Evolutionary conservation across 1,140 invertebrate species (phyloP), one percentile per base, ranked within the genome.

Genomic region (Medauroidea extradentata): DNA sequence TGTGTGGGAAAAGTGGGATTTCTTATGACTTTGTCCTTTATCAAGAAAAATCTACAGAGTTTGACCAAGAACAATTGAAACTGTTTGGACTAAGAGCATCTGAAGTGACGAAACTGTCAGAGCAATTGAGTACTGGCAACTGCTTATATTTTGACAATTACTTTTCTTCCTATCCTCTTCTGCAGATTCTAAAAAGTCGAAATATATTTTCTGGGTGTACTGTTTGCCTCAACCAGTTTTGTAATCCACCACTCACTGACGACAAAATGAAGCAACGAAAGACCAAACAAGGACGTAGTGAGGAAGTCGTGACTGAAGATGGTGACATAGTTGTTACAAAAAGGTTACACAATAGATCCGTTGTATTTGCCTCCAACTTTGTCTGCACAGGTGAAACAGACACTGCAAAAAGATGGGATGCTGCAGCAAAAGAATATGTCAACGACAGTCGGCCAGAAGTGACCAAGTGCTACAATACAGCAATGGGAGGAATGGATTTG

Each of bases 361-460:
- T 71, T 54, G 54, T 67, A 63, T 29, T 76, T 24, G 71, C 68
- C 54, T 76, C 73, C 38, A 76, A 76, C 69, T 76, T 72, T 68
- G 53, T 74, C 63, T 73, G 74, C 39, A 71, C 65, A 50, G 70
- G 70, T 53, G 56, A 68, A 65, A 65, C 39, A 67, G 69, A 73
- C 68, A 62, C 61, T 64, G 66, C 62, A 61, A 69, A 68, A 65
- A 70, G 42, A 67, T 76, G 67, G 59, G 62, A 66, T 66, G 63
- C 65, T 57, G 63, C 55, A 49, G 53, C 64, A n/a, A 63, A 67
- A 58, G 52, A 60, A 24, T 66, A 67, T 69, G 68, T 71, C 60
- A 56, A 68, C 21, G 63, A 73, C 19, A 61, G 68, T 52, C 56
- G 70, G 18, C 72, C 70, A 50, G 67, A 72, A 66, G 54, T 73